Base-by-base conservation (phyloP, 2,113 vertebrate species). In the Sinocyclocheilus grahami region DNA sequence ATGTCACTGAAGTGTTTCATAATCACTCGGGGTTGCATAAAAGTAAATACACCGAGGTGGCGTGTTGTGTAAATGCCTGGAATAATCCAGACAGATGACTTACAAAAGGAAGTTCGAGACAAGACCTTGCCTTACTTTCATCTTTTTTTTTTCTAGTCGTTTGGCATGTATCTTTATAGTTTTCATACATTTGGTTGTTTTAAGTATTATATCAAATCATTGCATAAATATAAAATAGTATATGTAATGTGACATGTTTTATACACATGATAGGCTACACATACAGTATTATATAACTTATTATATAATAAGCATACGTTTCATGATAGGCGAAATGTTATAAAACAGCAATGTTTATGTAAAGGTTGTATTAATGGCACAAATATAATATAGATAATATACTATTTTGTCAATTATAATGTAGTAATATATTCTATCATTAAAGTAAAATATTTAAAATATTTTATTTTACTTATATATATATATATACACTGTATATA, bases 31-130 rank as follows among this genome's bases (percentile, higher is more conserved):
- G 18, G 67, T 83, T 71, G 81, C 65, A 71, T 83, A 83, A 55
- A 82, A 79, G 48, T 77, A 77, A 77, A 77, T 53, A 62, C 55
- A 39, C 20, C 48, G 20, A 55, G 53, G 55, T 60, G 77, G 30
- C 18, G 77, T 60, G 78, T 79, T 79, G 78, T 79, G 53, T 79
- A 79, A 79, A 79, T 37, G 78, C 27, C 10, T 33, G 6, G 78
- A 60, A 79, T 60, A 60, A 79, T 79, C 78, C 53, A 33, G 27
- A 33, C 4, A 14, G 78, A 79, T 79, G 27, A 60, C 30, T 79
- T 79, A 79, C 77, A 58, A 22, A 79, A 79, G 14, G 14, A 60
- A 11, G 77, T 39, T 37, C 13, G 3, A 30, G 48, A 60, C 24
- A n/a, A 37, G 8, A 12, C 8, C 77, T 42, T 42, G 39, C 42